These are phyloP conservation scores for Rafetus swinhoei DNA, from an alignment of 2,113 vertebrate genomes.

Conservation along the genomic window DNA sequence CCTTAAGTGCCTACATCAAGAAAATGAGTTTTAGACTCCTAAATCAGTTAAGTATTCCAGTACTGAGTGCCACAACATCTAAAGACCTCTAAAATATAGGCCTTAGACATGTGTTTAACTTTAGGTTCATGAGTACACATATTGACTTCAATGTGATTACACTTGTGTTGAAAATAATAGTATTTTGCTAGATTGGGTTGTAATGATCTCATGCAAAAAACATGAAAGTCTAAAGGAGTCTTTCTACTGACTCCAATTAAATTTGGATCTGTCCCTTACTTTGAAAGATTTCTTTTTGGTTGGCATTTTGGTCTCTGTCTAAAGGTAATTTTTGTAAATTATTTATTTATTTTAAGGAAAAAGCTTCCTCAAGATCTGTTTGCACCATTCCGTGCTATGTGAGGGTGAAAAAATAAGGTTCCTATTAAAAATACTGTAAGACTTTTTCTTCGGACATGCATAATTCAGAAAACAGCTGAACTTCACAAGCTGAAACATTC, in stretches of 20 bases:
- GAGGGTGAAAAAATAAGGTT: background rate
- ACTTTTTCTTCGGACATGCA: background rate
- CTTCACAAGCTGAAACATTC: background rate
- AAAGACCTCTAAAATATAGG: too few species aligned
- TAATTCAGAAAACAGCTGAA: background rate
- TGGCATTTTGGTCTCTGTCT: background rate
- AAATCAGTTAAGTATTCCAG: too few species aligned
- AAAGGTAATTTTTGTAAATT: background rate
- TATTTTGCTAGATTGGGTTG: background rate
- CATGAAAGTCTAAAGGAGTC: background rate
- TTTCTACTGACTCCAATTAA: conserved; percentile 4
- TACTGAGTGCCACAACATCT: too few species aligned
- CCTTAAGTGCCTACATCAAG: background rate
- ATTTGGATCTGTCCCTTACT: background rate
- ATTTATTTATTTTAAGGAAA: too few species aligned
- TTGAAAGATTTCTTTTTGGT: background rate
- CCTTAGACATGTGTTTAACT: background rate
- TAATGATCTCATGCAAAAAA: background rate
- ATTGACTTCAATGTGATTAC: background rate
- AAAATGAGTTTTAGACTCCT: too few species aligned
- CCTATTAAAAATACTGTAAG: background rate
- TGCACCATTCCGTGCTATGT: background rate
- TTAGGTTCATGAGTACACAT: background rate
- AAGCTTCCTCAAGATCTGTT: background rate
- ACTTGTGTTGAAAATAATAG: background rate